Evolutionary conservation across 2,888 invertebrate genomes (phyloP).

Genomic region (Nymphalis polychloros): DNA sequence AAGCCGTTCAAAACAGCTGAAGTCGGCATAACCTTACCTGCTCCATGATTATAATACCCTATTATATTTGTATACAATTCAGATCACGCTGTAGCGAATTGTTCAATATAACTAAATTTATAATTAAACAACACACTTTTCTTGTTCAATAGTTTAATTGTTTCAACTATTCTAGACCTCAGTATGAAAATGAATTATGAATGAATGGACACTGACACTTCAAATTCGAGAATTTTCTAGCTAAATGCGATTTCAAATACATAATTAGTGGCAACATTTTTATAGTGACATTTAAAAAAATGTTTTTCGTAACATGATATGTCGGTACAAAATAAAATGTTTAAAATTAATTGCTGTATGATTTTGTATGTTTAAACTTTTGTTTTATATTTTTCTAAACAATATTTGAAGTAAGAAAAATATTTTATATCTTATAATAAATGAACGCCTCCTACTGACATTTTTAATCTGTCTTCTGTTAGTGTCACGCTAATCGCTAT

Average conservation of each 20-base stretch:
- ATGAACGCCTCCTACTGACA: constrained; percentile 4
- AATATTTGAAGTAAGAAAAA: no score
- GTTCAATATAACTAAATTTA: constrained; percentile 10
- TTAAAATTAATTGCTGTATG: no score
- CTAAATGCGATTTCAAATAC: constrained; percentile 32
- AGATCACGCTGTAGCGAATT: constrained; percentile 23
- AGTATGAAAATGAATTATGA: constrained; percentile 40
- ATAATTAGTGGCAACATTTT: constrained; percentile 39
- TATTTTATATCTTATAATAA: neutral
- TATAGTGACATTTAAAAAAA: neutral
- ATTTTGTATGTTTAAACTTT: no score
- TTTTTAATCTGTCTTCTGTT: constrained; percentile 57
- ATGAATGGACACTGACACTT: constrained; percentile 61
- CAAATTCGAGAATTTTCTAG: constrained; percentile 77
- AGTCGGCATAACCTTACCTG: constrained; percentile 75
- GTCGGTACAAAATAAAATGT: no score
- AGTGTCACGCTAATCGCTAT: constrained; percentile 67
- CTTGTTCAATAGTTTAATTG: constrained; percentile 11
- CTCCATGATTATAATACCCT: constrained; percentile 59
- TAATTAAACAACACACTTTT: constrained; percentile 14
- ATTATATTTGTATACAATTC: constrained; percentile 34
- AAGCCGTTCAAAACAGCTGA: constrained; percentile 41
- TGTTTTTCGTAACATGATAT: neutral
- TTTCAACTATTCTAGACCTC: constrained; percentile 36
- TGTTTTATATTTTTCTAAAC: no score